These are phyloP conservation scores for Ecdyonurus torrentis DNA, from an alignment of 2,888 invertebrate species.

Conservation along the genomic window DNA sequence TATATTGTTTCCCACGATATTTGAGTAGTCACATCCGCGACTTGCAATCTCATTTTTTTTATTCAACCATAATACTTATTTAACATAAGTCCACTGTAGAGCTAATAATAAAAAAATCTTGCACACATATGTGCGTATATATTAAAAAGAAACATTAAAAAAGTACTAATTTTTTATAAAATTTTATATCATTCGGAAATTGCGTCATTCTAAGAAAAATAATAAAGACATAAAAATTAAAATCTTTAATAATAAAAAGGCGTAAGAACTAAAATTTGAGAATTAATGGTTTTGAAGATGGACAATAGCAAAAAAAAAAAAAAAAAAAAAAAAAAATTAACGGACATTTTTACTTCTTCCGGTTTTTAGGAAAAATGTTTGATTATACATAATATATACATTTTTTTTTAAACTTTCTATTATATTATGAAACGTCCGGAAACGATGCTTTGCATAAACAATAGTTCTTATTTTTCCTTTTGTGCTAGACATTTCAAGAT, in stretches of 20 bases:
- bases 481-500: no score
- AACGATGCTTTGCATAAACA: neutral
- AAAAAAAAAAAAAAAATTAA: no score
- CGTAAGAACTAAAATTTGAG: neutral
- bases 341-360: neutral
- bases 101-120: no score
- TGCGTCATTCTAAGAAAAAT: neutral
- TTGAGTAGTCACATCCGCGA: neutral
- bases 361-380: neutral
- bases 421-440: neutral
- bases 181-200: neutral
- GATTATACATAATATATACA: neutral
- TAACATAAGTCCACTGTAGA: neutral
- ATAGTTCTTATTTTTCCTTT: no score
- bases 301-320: neutral
- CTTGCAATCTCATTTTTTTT: neutral
- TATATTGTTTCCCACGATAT: neutral
- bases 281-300: neutral
- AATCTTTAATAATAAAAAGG: neutral
- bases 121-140: neutral
- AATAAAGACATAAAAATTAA: neutral
- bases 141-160: neutral
- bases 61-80: no score
- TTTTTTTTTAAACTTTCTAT: neutral
- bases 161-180: neutral